Conservation (phyloP, 2,113 vertebrate species). For the Mustelus asterias region DNA sequence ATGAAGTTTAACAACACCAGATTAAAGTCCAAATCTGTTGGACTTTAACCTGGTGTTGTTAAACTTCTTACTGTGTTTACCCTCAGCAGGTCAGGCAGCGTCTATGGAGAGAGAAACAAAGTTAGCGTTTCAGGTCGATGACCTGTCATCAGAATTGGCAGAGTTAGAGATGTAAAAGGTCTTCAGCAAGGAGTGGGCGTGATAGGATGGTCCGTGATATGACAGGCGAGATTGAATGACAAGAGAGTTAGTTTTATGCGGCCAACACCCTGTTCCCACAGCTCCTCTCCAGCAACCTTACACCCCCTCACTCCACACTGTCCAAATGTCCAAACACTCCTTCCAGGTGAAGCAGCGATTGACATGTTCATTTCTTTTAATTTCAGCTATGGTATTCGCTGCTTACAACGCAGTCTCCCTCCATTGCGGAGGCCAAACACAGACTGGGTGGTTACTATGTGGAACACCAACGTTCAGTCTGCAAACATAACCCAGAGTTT, state of each 20-base stretch:
- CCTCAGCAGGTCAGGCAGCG: background rate
- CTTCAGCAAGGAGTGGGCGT: background rate
- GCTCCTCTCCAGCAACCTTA: background rate
- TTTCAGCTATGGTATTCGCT: background rate
- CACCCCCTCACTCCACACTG: background rate
- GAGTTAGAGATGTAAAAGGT: background rate
- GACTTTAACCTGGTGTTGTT: too few species aligned
- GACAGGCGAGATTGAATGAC: background rate
- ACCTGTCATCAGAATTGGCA: background rate
- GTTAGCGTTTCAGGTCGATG: background rate
- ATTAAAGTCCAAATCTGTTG: too few species aligned
- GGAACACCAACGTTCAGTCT: background rate
- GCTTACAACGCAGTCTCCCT: background rate
- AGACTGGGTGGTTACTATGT: background rate
- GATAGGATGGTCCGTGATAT: background rate
- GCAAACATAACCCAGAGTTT: background rate
- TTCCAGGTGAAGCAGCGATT: background rate
- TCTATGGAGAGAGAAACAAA: background rate
- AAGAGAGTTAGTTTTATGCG: background rate
- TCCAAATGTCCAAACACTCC: background rate
- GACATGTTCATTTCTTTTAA: background rate
- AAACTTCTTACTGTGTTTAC: too few species aligned
- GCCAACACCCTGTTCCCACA: background rate
- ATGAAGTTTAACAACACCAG: too few species aligned
- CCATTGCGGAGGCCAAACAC: background rate